Conservation (phyloP, 2,797 vertebrate species). For the Cossypha polioptera region DNA sequence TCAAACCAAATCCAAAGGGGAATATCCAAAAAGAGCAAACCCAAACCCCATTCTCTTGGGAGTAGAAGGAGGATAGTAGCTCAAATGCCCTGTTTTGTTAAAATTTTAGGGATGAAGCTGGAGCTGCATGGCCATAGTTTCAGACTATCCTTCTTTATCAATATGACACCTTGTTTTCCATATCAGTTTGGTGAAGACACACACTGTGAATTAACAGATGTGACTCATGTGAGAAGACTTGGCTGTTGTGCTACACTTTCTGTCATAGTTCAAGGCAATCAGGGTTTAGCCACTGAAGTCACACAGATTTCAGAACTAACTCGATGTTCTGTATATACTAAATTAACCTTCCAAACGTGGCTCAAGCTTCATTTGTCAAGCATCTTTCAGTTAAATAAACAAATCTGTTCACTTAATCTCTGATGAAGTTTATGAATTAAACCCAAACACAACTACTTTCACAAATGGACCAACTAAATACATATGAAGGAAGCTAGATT, state of each 20-base stretch:
- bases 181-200: not conserved
- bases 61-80: not conserved
- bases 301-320: not conserved
- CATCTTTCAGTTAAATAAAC: not conserved
- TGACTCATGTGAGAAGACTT: not conserved
- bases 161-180: not conserved
- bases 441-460: not conserved
- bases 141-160: not conserved
- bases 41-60: rapidly evolving
- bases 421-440: not conserved
- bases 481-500: not conserved
- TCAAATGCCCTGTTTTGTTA: not conserved
- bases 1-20: not conserved
- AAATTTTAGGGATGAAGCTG: not conserved
- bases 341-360: not conserved
- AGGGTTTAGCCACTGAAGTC: not conserved
- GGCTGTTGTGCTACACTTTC: not conserved
- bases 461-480: not conserved
- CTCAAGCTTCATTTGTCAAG: not conserved
- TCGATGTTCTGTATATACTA: not conserved
- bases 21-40: not conserved
- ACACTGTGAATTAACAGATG: not conserved
- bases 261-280: not conserved
- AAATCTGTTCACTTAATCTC: not conserved
- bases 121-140: not conserved